phyloP scores from a whole-genome alignment of 2,113 vertebrate genomes.

The Psophia crepitans region DNA sequence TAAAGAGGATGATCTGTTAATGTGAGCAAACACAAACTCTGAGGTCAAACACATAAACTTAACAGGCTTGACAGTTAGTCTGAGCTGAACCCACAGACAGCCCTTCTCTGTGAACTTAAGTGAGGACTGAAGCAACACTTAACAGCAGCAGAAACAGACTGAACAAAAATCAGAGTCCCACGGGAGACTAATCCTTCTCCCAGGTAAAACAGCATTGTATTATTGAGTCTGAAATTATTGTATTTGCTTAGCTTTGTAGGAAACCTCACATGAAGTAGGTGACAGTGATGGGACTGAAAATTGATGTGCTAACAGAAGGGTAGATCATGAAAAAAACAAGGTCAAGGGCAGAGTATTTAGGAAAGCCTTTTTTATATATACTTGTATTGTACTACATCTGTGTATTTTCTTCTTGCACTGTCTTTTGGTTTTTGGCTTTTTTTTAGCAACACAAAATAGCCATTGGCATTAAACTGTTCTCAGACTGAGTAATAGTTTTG shows the following conservation, averaged over 20 bases:
- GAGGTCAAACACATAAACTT: not conserved
- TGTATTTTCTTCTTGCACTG: not conserved
- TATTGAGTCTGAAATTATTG: not conserved
- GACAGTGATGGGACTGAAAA: not conserved
- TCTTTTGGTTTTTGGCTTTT: not conserved
- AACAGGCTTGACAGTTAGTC: not conserved
- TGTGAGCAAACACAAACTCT: rapidly evolving
- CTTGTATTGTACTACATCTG: not conserved
- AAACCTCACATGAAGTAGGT: not conserved
- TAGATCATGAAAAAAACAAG: not conserved
- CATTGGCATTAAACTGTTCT: not conserved
- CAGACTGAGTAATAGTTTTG: not conserved
- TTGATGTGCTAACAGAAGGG: not conserved
- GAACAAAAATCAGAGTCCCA: not conserved
- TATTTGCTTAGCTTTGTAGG: not conserved
- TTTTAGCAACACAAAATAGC: not conserved
- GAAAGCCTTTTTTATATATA: not conserved
- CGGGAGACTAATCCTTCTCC: not conserved
- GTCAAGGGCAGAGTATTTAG: not conserved
- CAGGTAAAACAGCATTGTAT: not conserved
- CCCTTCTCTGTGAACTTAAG: not conserved
- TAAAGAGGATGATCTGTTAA: not conserved
- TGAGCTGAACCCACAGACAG: not conserved
- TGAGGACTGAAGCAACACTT: not conserved
- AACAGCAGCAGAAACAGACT: not conserved